A percentile compares a stretch with the other conserved stretches of the same genome.
phyloP scores from a whole-genome alignment of 2,113 vertebrate species.

The Oncorhynchus mykiss region DNA sequence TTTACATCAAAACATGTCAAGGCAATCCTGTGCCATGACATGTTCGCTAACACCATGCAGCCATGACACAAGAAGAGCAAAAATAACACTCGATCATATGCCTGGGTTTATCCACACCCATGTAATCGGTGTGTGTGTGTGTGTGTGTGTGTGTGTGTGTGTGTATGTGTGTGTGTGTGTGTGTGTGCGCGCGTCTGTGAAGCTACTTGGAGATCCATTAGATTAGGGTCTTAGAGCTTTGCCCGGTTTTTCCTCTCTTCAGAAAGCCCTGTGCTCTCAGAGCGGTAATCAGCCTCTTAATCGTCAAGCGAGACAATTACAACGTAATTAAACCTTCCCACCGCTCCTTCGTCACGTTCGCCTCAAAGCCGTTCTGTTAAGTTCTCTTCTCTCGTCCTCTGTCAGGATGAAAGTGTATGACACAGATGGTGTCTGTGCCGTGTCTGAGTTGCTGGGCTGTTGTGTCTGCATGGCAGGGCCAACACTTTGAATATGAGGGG shows the following conservation, averaged over 20 bases:
- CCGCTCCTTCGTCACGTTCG: slow-evolving; percentile 15
- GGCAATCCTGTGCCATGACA: not conserved
- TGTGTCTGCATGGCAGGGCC: slow-evolving; percentile 9
- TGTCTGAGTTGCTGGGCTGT: not conserved
- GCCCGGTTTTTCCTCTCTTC: not conserved
- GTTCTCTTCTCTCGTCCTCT: slow-evolving; percentile 1
- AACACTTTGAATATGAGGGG: slow-evolving; percentile 6
- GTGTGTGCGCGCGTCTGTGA: not conserved
- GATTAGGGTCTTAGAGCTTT: slow-evolving; percentile 19
- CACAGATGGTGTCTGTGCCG: slow-evolving; percentile 29
- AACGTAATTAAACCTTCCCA: slow-evolving; percentile 14
- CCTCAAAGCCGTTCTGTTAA: slow-evolving; percentile 17
- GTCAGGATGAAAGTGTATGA: not conserved
- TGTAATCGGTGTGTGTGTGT: not conserved
- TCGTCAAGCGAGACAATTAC: slow-evolving; percentile 20
- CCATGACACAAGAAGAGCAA: not conserved
- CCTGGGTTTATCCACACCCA: no score
- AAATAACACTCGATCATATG: no score
- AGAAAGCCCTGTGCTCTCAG: not conserved
- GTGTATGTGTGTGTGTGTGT: slow-evolving; percentile 8
- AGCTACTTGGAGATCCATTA: slow-evolving; percentile 10
- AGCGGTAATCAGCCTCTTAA: slow-evolving; percentile 19
- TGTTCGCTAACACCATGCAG: not conserved
- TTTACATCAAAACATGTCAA: not conserved
- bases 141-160: slow-evolving; percentile 5